phyloP scores from a whole-genome alignment of 1,140 invertebrate species.

The Aphaenogaster floridana region DNA sequence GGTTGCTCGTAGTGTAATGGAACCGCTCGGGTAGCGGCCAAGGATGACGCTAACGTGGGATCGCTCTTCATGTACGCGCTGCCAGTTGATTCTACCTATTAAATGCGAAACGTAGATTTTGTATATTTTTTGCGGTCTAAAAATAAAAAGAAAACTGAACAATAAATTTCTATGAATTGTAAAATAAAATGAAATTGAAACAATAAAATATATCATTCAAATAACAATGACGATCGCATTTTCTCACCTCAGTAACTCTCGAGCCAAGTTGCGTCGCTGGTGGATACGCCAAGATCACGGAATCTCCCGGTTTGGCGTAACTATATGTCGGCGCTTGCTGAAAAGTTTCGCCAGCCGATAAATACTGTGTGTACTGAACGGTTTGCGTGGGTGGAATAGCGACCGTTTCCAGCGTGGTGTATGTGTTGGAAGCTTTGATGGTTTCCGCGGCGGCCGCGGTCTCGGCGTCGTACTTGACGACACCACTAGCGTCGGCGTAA shows the following conservation, averaged over 20 bases:
- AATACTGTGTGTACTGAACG: slow-evolving; percentile 83
- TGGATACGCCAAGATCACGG: slow-evolving; percentile 80
- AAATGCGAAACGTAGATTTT: not conserved
- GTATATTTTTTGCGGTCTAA: not conserved
- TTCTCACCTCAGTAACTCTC: slow-evolving; percentile 78
- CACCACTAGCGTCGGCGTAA: slow-evolving; percentile 52
- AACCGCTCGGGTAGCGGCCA: slow-evolving; percentile 81
- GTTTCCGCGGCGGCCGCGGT: slow-evolving; percentile 75
- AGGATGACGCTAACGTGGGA: slow-evolving; percentile 87
- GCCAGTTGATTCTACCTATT: slow-evolving; percentile 82
- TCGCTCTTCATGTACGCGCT: slow-evolving; percentile 87
- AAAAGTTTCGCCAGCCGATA: slow-evolving; percentile 79
- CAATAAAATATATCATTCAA: not conserved
- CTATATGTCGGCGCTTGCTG: slow-evolving; percentile 80
- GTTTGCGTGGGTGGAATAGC: slow-evolving; percentile 79
- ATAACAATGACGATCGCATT: too few species aligned
- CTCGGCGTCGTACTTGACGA: slow-evolving; percentile 67
- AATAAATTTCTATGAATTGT: not conserved
- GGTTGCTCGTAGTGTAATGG: slow-evolving; percentile 87
- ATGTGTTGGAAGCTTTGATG: slow-evolving; percentile 83
- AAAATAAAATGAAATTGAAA: not conserved
- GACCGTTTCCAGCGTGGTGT: slow-evolving; percentile 85
- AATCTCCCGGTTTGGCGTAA: slow-evolving; percentile 81
- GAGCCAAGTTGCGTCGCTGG: slow-evolving; percentile 78
- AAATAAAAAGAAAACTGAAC: not conserved